These are phyloP conservation scores for Silurus aristotelis DNA, from an alignment of 2,797 vertebrate species.

Conservation along the genomic window DNA sequence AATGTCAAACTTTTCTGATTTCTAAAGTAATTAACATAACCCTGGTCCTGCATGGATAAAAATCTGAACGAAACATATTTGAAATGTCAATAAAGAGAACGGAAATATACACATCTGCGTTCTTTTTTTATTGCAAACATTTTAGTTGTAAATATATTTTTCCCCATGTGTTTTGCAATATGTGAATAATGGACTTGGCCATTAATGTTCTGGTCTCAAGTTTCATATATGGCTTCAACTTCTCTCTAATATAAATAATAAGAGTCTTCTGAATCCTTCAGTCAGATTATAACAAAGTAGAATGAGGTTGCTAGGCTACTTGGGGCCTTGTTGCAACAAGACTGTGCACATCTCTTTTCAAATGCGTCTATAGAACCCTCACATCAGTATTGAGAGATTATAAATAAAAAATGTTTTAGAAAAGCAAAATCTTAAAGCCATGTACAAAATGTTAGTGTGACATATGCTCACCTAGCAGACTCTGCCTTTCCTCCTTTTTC, in stretches of 20 bases:
- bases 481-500: constrained; percentile 89
- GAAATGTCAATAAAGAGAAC: not conserved
- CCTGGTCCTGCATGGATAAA: not conserved
- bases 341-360: not conserved
- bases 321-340: not conserved
- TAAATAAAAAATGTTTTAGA: not conserved
- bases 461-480: constrained; percentile 82
- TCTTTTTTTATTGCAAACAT: not conserved
- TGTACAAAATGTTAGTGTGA: not conserved
- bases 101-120: not conserved
- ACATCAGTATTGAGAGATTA: not conserved
- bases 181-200: not conserved
- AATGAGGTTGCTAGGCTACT: not conserved
- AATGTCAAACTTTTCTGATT: not conserved
- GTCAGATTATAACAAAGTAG: not conserved
- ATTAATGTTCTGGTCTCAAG: not conserved
- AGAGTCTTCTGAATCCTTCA: not conserved
- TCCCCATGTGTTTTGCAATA: not conserved
- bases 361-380: not conserved
- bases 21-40: not conserved
- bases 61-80: not conserved
- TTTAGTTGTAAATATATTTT: not conserved
- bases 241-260: not conserved
- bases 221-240: not conserved
- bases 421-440: not conserved